Evolutionary conservation across 2,113 vertebrate genomes (phyloP).

Genomic region (Camelus dromedarius): DNA sequence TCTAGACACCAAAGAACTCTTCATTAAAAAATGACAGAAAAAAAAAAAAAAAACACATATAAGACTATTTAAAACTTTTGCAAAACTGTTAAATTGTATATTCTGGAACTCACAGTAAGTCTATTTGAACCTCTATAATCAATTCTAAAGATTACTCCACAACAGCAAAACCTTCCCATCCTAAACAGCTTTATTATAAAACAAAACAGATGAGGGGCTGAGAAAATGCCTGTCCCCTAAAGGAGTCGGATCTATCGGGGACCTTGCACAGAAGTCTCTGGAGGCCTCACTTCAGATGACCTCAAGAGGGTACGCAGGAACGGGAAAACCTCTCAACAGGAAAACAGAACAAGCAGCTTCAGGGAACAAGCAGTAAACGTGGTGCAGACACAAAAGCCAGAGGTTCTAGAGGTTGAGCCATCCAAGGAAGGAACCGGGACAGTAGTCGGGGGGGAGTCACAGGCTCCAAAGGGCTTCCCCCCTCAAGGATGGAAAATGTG

Average conservation of each 20-base stretch:
- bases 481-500: background rate
- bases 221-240: background rate
- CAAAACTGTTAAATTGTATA: background rate
- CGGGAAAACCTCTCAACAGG: background rate
- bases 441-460: background rate
- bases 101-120: slow-evolving; percentile 18
- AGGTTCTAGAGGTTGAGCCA: background rate
- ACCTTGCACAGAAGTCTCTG: background rate
- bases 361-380: background rate
- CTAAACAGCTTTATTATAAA: background rate
- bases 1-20: background rate
- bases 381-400: background rate
- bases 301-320: background rate
- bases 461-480: background rate
- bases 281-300: background rate
- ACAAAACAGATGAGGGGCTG: background rate
- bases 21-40: background rate
- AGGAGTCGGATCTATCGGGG: background rate
- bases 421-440: background rate
- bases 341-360: background rate
- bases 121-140: background rate
- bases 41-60: background rate
- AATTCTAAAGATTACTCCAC: background rate
- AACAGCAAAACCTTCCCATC: background rate
- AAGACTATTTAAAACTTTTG: background rate